phyloP scores from a whole-genome alignment of 2,888 invertebrate genomes.

The Drosophila rubida region DNA sequence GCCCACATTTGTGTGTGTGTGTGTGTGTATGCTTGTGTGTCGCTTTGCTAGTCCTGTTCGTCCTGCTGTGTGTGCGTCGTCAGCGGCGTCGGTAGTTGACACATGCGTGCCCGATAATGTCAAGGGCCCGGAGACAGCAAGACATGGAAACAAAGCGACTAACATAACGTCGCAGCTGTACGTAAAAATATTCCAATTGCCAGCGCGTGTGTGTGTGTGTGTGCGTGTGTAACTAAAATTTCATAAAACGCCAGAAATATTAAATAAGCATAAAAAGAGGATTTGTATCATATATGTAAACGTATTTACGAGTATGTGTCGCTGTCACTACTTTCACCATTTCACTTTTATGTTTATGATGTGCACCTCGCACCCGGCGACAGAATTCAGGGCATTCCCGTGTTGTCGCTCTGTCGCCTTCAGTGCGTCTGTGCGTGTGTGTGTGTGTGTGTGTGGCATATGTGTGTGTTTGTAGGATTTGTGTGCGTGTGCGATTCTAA shows the following conservation, averaged over 20 bases:
- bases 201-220: constrained; percentile 12
- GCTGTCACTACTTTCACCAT: constrained; percentile 56
- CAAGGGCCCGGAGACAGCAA: constrained; percentile 30
- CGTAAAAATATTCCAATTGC: constrained; percentile 55
- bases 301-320: constrained; percentile 64
- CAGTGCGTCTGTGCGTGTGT: background rate
- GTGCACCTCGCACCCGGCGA: constrained; percentile 46
- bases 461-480: constrained; percentile 29
- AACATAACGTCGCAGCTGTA: constrained; percentile 49
- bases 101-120: constrained; percentile 75
- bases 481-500: constrained; percentile 68
- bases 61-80: constrained; percentile 10
- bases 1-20: constrained; percentile 6
- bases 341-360: constrained; percentile 63
- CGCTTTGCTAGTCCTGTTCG: constrained; percentile 1
- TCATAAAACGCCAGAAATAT: constrained; percentile 71
- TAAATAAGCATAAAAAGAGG: constrained; percentile 73
- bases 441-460: constrained; percentile 10
- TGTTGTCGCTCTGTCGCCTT: constrained; percentile 1
- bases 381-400: constrained; percentile 7
- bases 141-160: constrained; percentile 13
- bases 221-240: constrained; percentile 65
- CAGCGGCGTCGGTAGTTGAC: constrained; percentile 65
- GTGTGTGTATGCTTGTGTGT: constrained; percentile 7
- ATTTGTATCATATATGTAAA: constrained; percentile 59